Percentiles rank a stretch among this genome's conserved stretches.
Evolutionary conservation across 2,797 vertebrate genomes (phyloP).

Genomic region (Discoglossus pictus): DNA sequence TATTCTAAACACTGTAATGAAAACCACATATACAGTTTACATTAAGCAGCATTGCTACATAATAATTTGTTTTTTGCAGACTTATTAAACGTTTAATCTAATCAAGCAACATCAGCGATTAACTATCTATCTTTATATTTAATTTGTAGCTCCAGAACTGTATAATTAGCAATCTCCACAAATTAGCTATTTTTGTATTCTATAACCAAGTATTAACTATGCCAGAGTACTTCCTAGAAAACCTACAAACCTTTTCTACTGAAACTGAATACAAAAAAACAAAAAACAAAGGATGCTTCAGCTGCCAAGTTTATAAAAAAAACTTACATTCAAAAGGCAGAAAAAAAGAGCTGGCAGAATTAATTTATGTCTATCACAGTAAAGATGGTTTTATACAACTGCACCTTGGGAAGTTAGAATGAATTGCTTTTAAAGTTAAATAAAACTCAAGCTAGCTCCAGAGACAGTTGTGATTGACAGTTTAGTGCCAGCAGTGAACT

Average conservation of each 20-base stretch:
- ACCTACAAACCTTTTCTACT: background rate
- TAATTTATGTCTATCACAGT: background rate
- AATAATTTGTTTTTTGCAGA: background rate
- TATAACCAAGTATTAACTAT: background rate
- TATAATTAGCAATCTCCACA: conserved; percentile 33
- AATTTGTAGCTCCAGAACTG: conserved; percentile 23
- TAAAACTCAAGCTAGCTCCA: background rate
- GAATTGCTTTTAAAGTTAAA: conserved; percentile 14
- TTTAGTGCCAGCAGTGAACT: conserved; percentile 1
- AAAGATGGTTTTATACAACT: conserved; percentile 3
- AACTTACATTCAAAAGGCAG: background rate
- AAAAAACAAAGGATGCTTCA: conserved; percentile 2
- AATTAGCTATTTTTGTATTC: conserved; percentile 19
- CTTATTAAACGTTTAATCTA: background rate
- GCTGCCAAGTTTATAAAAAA: background rate
- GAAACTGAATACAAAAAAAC: background rate
- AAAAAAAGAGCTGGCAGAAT: background rate
- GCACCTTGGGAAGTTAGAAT: background rate
- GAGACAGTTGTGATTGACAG: background rate
- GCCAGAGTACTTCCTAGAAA: conserved; percentile 5
- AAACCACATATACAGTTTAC: background rate
- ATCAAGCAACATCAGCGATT: background rate
- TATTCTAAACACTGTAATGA: background rate
- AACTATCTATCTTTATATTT: conserved; percentile 3
- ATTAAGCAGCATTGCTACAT: background rate